These are phyloP conservation scores for Cephonodes hylas DNA, from an alignment of 2,888 invertebrate species.

Conservation along the genomic window DNA sequence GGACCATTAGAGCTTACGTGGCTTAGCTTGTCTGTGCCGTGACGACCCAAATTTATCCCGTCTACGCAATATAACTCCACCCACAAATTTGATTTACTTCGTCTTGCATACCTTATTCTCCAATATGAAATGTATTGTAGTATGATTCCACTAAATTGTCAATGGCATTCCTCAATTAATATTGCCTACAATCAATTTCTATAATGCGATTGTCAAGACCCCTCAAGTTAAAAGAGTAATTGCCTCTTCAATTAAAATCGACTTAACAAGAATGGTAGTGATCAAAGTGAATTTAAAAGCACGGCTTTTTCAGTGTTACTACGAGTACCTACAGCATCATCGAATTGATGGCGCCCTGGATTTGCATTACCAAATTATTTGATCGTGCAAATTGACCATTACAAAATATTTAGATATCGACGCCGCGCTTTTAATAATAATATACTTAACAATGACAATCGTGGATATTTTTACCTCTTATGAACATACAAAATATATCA, in stretches of 20 bases:
- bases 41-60: not conserved
- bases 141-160: not conserved
- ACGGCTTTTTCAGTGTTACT: not conserved
- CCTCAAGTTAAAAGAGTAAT: not conserved
- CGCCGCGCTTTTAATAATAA: no score
- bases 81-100: not conserved
- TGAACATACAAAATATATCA: no score
- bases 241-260: not conserved
- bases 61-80: not conserved
- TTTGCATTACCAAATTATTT: no score
- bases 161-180: not conserved
- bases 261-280: not conserved
- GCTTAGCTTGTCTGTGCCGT: conserved; percentile 9
- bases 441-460: no score
- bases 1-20: conserved; percentile 32
- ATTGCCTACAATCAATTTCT: not conserved
- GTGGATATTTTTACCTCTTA: no score
- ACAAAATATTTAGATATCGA: not conserved
- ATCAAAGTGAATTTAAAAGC: not conserved
- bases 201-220: not conserved
- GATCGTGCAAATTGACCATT: no score
- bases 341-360: no score
- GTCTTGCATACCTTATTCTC: not conserved
- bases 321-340: no score
- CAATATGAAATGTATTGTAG: not conserved